phyloP scores from a whole-genome alignment of 2,113 vertebrate species.

The Plotosus lineatus region DNA sequence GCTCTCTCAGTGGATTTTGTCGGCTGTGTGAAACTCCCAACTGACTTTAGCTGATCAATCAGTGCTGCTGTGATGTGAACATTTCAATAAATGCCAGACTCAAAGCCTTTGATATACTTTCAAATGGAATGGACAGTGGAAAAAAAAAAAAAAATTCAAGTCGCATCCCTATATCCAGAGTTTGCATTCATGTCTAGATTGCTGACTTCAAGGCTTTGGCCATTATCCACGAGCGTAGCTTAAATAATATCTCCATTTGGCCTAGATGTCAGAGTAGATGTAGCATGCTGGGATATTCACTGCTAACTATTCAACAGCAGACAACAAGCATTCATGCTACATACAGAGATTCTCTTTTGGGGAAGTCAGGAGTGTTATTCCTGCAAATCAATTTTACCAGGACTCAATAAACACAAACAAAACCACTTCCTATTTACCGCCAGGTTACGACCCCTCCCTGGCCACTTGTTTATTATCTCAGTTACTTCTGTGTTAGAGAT shows the following conservation, averaged over 20 bases:
- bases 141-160: constrained; percentile 29
- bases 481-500: background rate
- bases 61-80: constrained; percentile 27
- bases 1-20: constrained; percentile 34
- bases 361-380: background rate
- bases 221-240: constrained; percentile 13
- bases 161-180: constrained; percentile 39
- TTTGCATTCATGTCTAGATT: constrained; percentile 46
- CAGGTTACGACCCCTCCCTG: no score
- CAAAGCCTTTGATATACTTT: constrained; percentile 31
- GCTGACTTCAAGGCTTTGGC: constrained; percentile 41
- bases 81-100: constrained; percentile 26
- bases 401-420: background rate
- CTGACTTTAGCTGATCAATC: constrained; percentile 38
- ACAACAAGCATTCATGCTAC: background rate
- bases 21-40: constrained; percentile 24
- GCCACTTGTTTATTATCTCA: background rate
- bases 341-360: background rate
- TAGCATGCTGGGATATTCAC: background rate
- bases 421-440: background rate
- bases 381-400: background rate
- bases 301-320: constrained; percentile 4
- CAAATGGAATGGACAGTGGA: constrained; percentile 24
- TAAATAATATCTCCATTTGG: constrained; percentile 34
- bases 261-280: background rate